Percentiles rank a stretch among this genome's conserved stretches.
Evolutionary conservation across 2,113 vertebrate genomes (phyloP).

Genomic region (Phaethornis superciliosus): DNA sequence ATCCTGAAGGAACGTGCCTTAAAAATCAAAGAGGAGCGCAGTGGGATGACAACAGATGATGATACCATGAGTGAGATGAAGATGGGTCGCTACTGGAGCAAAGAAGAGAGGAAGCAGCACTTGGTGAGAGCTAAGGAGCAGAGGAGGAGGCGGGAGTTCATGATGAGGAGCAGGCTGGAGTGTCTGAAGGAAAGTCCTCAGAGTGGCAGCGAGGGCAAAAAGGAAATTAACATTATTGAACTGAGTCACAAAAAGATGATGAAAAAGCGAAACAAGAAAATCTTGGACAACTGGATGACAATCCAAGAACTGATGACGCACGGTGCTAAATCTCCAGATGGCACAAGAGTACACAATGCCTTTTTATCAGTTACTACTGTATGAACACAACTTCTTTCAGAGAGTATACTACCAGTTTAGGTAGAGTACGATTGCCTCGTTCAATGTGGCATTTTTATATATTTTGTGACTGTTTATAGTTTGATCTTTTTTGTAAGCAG

Average conservation of each 20-base stretch:
- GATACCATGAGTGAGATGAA: constrained; percentile 97
- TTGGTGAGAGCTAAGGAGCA: constrained; percentile 93
- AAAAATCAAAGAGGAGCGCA: constrained; percentile 96
- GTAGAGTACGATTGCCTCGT: constrained; percentile 96
- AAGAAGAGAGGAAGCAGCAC: constrained; percentile 95
- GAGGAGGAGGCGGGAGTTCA: constrained; percentile 89
- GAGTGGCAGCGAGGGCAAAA: constrained; percentile 87
- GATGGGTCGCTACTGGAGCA: constrained; percentile 98
- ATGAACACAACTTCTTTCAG: constrained; percentile 74
- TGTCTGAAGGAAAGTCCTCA: constrained; percentile 91
- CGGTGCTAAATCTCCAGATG: constrained; percentile 92
- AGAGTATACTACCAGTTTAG: constrained; percentile 87
- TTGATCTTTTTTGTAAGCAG: constrained; percentile 92
- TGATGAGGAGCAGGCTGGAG: constrained; percentile 94
- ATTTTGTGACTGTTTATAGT: constrained; percentile 95
- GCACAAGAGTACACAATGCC: constrained; percentile 91
- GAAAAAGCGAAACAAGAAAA: constrained; percentile 98
- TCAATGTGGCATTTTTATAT: constrained; percentile 99
- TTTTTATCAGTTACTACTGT: constrained; percentile 98
- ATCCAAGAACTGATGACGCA: constrained; percentile 99
- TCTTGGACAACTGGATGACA: constrained; percentile 99
- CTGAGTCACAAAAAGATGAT: constrained; percentile 99
- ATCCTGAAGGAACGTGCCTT: constrained; percentile 94
- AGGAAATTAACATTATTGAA: constrained; percentile 94
- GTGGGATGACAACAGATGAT: constrained; percentile 95